Conservation (phyloP, 2,888 invertebrate species). For the Leptinotarsa peninsularis region DNA sequence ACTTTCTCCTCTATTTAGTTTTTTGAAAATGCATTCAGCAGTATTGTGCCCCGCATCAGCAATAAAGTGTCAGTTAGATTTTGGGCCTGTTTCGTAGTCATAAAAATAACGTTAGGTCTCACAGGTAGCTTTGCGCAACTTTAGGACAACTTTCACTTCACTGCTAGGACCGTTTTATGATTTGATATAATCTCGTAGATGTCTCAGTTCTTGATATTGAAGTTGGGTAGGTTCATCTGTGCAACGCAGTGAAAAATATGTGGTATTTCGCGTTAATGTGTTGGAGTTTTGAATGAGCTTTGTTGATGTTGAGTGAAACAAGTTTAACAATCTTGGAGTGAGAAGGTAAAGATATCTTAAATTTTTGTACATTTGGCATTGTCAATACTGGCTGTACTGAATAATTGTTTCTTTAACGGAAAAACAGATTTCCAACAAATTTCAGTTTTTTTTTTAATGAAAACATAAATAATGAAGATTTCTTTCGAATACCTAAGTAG, state of each 20-base stretch:
- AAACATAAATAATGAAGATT: too few relatives aligned
- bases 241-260: neutral
- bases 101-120: slow-evolving; percentile 41
- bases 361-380: too few relatives aligned
- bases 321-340: too few relatives aligned
- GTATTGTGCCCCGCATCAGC: slow-evolving; percentile 40
- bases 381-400: too few relatives aligned
- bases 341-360: too few relatives aligned
- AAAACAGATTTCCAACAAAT: too few relatives aligned
- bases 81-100: slow-evolving; percentile 39
- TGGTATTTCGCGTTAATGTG: neutral
- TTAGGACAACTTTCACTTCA: slow-evolving; percentile 50
- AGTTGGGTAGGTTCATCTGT: neutral
- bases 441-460: too few relatives aligned
- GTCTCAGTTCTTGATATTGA: neutral
- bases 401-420: too few relatives aligned
- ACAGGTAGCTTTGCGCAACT: slow-evolving; percentile 43
- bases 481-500: too few relatives aligned
- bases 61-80: slow-evolving; percentile 7
- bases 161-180: slow-evolving; percentile 1
- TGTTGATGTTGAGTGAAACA: neutral
- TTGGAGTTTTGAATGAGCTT: neutral
- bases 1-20: slow-evolving; percentile 50
- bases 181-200: slow-evolving; percentile 5
- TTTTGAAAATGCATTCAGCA: slow-evolving; percentile 41